A percentile compares a stretch with the other conserved stretches of the same genome.
Conservation (phyloP, 2,113 vertebrate genomes). For the Odocoileus virginianus region DNA sequence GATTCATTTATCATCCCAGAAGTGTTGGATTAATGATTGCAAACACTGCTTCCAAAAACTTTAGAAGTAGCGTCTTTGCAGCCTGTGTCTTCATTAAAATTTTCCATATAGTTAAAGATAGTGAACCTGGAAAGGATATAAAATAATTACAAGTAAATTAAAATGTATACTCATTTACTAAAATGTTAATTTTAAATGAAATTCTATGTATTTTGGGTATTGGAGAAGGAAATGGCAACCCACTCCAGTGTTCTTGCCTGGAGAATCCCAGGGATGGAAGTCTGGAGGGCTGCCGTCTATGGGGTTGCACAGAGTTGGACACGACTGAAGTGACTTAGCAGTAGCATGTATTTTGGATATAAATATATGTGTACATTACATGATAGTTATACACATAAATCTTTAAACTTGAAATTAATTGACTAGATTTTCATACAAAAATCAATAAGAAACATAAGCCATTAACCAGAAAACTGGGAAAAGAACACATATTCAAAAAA, state of each 20-base stretch:
- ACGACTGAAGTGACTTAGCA: no score
- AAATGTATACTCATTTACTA: neutral
- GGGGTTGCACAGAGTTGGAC: no score
- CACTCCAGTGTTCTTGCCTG: no score
- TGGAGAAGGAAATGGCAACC: no score
- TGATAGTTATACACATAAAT: neutral
- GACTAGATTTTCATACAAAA: neutral
- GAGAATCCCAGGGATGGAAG: no score
- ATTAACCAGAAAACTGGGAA: neutral
- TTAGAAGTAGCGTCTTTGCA: neutral
- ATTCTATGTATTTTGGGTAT: neutral
- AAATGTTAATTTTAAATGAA: neutral
- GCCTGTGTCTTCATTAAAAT: neutral
- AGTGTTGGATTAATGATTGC: neutral
- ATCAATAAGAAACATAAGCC: neutral
- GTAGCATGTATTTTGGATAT: neutral
- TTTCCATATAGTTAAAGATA: neutral
- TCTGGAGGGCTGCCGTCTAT: no score
- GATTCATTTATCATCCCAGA: neutral
- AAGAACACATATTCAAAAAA: neutral
- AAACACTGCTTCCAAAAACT: neutral
- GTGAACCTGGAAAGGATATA: conserved; percentile 35
- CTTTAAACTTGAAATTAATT: neutral
- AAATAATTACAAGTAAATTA: neutral
- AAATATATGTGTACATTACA: neutral